Evolutionary conservation across 2,113 vertebrate species (phyloP).

Genomic region (Corydoras sp.): DNA sequence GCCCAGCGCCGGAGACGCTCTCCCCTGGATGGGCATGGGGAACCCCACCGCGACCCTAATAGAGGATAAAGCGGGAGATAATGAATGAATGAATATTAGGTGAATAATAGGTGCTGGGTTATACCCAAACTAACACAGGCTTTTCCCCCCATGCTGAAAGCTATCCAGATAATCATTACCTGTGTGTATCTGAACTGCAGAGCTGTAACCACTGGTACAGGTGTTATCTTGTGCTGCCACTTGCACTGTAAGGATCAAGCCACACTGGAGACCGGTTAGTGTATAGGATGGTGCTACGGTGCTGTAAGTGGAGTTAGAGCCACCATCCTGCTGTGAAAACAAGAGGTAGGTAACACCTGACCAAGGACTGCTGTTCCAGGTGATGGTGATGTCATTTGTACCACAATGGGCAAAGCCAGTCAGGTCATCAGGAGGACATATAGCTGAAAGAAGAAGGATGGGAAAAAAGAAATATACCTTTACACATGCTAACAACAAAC

Average conservation of each 20-base stretch:
- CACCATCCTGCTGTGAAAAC: constrained; percentile 23
- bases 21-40: too few relatives aligned
- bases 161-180: constrained; percentile 29
- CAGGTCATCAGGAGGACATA: constrained; percentile 60
- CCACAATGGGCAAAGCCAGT: constrained; percentile 46
- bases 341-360: constrained; percentile 51
- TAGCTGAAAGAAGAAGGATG: constrained; percentile 44
- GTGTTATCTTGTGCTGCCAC: constrained; percentile 46
- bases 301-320: constrained; percentile 29
- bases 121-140: too few relatives aligned
- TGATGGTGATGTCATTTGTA: constrained; percentile 56
- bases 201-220: constrained; percentile 57
- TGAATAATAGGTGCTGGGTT: too few relatives aligned
- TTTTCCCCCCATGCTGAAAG: too few relatives aligned
- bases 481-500: too few relatives aligned
- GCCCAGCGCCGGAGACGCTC: too few relatives aligned
- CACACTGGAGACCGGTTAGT: constrained; percentile 52
- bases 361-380: constrained; percentile 54
- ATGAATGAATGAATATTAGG: too few relatives aligned
- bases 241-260: constrained; percentile 39
- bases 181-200: constrained; percentile 45
- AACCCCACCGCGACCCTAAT: too few relatives aligned
- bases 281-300: constrained; percentile 40
- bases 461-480: too few relatives aligned
- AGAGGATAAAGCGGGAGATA: too few relatives aligned